Base-by-base conservation (phyloP, 2,797 vertebrate species). In the Spinus pinus region DNA sequence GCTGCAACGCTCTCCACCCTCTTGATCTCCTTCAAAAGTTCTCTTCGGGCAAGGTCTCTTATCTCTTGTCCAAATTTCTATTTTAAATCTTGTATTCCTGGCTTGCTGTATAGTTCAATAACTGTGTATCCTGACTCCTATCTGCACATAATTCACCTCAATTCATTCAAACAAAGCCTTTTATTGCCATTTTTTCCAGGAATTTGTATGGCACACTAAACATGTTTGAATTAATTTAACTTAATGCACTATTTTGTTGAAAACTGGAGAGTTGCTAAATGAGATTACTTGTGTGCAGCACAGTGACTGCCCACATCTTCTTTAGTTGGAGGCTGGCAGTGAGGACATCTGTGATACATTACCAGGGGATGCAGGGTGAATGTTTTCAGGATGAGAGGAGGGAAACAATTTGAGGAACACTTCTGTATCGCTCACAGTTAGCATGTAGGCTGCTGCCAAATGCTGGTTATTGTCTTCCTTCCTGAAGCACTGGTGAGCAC, bases 381-480 rank as follows among this genome's bases (percentile, higher is more conserved):
- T 86, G 67, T 62, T 96, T 93, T 62, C 54, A 79, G 81, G 84
- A 64, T 92, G 91, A 94, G 79, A 67, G 3, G 27, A 87, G 70
- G 64, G 82, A 93, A 87, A 90, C 88, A 92, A 92, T 96, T 89
- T 97, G 93, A 13, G 33, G 92, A 96, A 94, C 96, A 96, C 86
- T 95, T 94, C 86, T 95, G 88, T 93, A 91, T 87, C 82, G 2
- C 70, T 95, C 65, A 49, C 41, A 91, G 88, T 93, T 95, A 96
- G 69, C 3, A 8, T 91, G 93, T 97, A 91, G 96, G 97, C 83
- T 96, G 95, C 96, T 96, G 94, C 91, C 95, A 97, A 95, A 94
- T 91, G 89, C 93, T 91, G 81, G 81, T 84, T 96, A 96, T 97
- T 98, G 96, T 97, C 95, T 97, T 92, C 54, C 96, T 97, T 97